Percentiles rank a stretch among this genome's conserved stretches.
These are phyloP conservation scores for Pantherophis vulpinus DNA, from an alignment of 2,797 vertebrate genomes.

Conservation along the genomic window DNA sequence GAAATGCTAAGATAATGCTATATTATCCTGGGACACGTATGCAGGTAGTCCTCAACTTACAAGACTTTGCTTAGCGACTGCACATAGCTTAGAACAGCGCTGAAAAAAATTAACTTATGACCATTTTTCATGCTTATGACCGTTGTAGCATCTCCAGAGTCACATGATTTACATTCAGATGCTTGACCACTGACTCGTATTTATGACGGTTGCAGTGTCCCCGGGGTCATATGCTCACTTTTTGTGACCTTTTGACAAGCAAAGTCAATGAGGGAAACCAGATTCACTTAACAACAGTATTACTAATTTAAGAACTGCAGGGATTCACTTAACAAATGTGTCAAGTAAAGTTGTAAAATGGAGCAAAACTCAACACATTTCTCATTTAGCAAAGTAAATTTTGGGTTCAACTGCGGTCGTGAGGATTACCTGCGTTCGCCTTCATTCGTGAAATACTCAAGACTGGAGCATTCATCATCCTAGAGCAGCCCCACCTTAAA, in stretches of 20 bases:
- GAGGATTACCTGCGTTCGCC: no score
- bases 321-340: background rate
- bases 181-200: background rate
- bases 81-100: background rate
- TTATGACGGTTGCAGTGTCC: fast-evolving
- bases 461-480: no score
- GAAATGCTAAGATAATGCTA: background rate
- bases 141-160: background rate
- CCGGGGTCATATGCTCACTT: background rate
- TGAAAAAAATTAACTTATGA: background rate
- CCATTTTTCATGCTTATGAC: background rate
- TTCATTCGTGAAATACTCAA: background rate
- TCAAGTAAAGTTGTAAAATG: background rate
- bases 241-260: background rate
- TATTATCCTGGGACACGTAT: background rate
- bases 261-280: background rate
- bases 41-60: background rate
- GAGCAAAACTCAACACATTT: background rate
- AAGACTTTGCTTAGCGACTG: background rate
- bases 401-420: background rate
- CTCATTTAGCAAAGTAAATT: background rate
- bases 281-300: background rate
- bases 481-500: background rate
- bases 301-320: background rate
- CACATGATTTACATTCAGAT: background rate